These are phyloP conservation scores for Muscicapa striata DNA, from an alignment of 2,797 vertebrate species.

Conservation along the genomic window DNA sequence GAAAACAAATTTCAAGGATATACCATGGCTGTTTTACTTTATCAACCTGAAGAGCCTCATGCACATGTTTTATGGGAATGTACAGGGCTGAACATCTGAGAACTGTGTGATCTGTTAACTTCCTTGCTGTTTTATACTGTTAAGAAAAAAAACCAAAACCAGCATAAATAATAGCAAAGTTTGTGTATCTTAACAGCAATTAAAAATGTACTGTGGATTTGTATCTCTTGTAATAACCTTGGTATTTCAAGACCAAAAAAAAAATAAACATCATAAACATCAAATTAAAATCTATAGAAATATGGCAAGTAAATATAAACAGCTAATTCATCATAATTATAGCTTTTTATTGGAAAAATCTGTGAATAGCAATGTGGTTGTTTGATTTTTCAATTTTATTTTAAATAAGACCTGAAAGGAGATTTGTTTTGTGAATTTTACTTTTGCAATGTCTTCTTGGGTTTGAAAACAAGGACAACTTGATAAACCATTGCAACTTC, in stretches of 20 bases:
- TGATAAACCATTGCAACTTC: conserved; percentile 60
- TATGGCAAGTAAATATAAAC: not conserved
- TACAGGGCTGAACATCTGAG: not conserved
- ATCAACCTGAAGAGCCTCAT: not conserved
- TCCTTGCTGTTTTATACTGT: not conserved
- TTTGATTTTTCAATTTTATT: not conserved
- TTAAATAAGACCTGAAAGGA: not conserved
- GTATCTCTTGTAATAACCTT: not conserved
- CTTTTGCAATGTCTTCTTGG: conserved; percentile 44
- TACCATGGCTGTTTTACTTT: not conserved
- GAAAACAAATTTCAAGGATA: not conserved
- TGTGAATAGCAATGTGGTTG: not conserved
- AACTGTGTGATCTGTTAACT: not conserved
- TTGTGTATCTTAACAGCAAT: not conserved
- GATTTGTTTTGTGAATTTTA: not conserved
- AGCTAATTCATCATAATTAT: not conserved
- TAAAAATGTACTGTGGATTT: not conserved
- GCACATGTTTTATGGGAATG: not conserved
- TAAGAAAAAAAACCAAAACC: not conserved
- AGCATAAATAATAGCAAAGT: not conserved
- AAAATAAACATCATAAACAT: not conserved
- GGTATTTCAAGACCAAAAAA: not conserved
- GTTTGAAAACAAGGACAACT: conserved; percentile 61
- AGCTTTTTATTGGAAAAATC: not conserved
- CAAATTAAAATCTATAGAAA: not conserved